A percentile compares a stretch with the other conserved stretches of the same genome.
Evolutionary conservation across 2,888 invertebrate species (phyloP).

Genomic region (Elegia similella): DNA sequence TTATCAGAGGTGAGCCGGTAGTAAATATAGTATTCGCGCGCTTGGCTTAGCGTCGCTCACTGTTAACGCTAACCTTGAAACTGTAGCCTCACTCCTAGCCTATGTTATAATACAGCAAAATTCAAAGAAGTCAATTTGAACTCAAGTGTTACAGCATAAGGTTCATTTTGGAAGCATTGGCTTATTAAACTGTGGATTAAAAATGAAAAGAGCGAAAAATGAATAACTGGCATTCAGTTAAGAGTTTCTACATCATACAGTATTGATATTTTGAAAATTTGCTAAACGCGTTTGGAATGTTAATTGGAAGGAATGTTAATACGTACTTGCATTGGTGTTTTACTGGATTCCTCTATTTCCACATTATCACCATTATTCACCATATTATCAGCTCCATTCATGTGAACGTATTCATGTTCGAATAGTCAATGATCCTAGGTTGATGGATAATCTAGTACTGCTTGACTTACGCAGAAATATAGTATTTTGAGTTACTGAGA

Average conservation of each 20-base stretch:
- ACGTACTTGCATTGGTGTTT: too few relatives aligned
- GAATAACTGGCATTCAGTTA: slow-evolving; percentile 32
- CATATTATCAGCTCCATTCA: too few relatives aligned
- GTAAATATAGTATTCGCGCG: too few relatives aligned
- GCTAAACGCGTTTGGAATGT: not conserved
- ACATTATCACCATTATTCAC: too few relatives aligned
- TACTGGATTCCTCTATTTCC: too few relatives aligned
- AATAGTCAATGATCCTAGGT: too few relatives aligned
- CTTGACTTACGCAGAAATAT: too few relatives aligned
- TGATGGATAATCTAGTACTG: too few relatives aligned
- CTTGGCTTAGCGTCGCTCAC: slow-evolving; percentile 28
- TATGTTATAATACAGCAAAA: not conserved
- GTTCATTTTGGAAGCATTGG: slow-evolving; percentile 26
- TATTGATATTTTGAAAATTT: not conserved
- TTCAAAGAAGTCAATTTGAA: not conserved
- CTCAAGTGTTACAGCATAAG: slow-evolving; percentile 24
- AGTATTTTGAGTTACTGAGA: too few relatives aligned
- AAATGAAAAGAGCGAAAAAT: slow-evolving; percentile 25
- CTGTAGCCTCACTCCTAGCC: not conserved
- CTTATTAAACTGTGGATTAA: slow-evolving; percentile 31
- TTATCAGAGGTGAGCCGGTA: too few relatives aligned
- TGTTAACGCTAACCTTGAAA: not conserved
- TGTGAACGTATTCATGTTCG: too few relatives aligned
- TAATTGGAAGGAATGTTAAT: not conserved
- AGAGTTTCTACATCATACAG: slow-evolving; percentile 15